Base-by-base conservation (phyloP, 2,113 vertebrate species). In the Sclerurus mexicanus region DNA sequence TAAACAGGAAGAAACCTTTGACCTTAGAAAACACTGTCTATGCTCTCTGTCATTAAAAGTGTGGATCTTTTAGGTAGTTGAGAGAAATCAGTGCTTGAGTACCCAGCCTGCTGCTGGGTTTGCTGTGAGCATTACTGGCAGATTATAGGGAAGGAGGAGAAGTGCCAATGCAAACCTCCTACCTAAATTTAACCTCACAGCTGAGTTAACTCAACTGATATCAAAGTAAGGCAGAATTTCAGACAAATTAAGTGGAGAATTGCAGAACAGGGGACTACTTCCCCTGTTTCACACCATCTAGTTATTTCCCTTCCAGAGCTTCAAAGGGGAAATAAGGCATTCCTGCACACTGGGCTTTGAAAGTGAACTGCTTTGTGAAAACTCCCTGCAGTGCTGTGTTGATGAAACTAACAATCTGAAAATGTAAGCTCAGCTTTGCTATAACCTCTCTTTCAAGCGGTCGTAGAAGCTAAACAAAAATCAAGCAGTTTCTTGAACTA, bases 341-440 rank as follows among this genome's bases (percentile, higher is more conserved):
- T 88, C 33, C 42, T 80, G 59, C 63, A 89, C 64, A n/a, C 60
- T 35, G 52, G 52, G 82, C 72, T 96, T 93, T 91, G 85, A 85
- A 89, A 82, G 85, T 55, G 67, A 96, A 55, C 42, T 91, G 75
- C 78, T 95, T 69, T 91, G 62, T 95, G 87, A 90, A 77, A 87
- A 56, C 85, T 85, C 91, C 85, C 94, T 80, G 85, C 74, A 69
- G 91, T 85, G 89, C 44, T 90, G 37, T 59, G 50, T 6, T 77
- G 63, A 92, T 90, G 90, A 91, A 91, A 68, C 42, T 42, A 87
- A 82, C 69, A 91, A 62, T 64, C 87, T 4, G 6, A 92, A 92
- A 94, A 79, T n/a, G 58, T 62, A 64, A 94, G 25, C 78, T 83
- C 14, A 76, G 42, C 58, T 93, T 93, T 73, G 49, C 79, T 89